Base-by-base conservation (phyloP, 1,140 invertebrate species). In the Conus ventricosus region DNA sequence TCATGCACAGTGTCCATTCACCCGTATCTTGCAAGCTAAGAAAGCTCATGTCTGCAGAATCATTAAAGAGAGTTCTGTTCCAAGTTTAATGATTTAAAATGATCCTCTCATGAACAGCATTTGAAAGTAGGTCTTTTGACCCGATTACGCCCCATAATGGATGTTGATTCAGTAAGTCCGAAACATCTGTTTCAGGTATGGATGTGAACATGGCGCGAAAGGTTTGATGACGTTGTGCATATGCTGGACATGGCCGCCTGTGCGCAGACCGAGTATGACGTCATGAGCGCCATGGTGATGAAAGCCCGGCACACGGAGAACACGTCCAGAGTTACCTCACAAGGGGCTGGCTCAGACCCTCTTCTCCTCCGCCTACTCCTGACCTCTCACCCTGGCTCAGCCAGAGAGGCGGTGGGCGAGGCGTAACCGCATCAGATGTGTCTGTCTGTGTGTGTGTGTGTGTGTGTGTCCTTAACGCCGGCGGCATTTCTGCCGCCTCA, bases 171-270 rank as follows among this genome's bases (percentile, higher is more conserved):
- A 39, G 39, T 39, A 39, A 39, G 39, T 39, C 39, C 39, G 39
- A 39, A 39, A 39, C 39, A 39, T 39, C 39, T 39, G 39, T 39
- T 39, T 39, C 92, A 94, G 94, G 94, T 39, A 85, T 94, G 88
- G 93, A 94, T 87, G 90, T 94, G 5, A 94, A 94, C 88, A 88
- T 93, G 39, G 92, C 91, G 20, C 90, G 17, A 87, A 91, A 27
- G 92, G 93, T 5, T 85, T 94, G 75, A 85, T 87, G 76, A 91
- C 93, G 15, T 88, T 94, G 23, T 63, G 84, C 25, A 60, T n/a
- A 92, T 94, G 86, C 88, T 94, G 20, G 88, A 91, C n/a, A 90
- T 90, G 89, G 90, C 92, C 5, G 89, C 91, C n/a, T 91, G 91
- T 67, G 93, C 93, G 8, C 90, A 92, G 54, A 92, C 91, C 1